These are phyloP conservation scores for Leptinotarsa rubiginosa DNA, from an alignment of 2,888 invertebrate species.

Conservation along the genomic window DNA sequence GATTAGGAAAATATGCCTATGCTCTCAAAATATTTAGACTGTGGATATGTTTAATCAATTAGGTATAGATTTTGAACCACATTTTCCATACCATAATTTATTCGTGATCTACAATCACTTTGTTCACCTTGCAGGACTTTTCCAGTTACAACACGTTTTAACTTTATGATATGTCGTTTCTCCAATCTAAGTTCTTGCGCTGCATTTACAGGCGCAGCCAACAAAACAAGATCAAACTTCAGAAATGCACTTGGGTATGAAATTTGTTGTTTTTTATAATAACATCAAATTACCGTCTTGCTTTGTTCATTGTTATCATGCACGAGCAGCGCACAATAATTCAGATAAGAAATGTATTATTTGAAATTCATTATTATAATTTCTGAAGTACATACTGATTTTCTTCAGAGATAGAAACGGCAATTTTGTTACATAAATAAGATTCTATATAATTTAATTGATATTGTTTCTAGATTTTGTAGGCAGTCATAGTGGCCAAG, in stretches of 20 bases:
- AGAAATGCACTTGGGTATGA: constrained; percentile 25
- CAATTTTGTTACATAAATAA: constrained; percentile 26
- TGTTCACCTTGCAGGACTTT: neutral
- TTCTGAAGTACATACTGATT: constrained; percentile 21
- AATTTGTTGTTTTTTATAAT: constrained; percentile 30
- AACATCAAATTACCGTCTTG: constrained; percentile 18
- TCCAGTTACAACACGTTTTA: neutral
- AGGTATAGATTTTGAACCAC: too few species aligned
- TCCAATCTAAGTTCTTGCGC: neutral
- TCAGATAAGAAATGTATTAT: constrained; percentile 25
- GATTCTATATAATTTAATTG: constrained; percentile 16
- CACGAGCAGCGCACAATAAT: constrained; percentile 19
- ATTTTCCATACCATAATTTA: neutral
- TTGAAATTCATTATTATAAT: constrained; percentile 25
- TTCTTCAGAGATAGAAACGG: constrained; percentile 3
- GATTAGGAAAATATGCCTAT: too few species aligned
- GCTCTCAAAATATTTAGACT: too few species aligned
- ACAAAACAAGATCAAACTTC: constrained; percentile 15
- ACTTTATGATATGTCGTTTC: constrained; percentile 1
- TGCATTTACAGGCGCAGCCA: neutral
- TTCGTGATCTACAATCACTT: constrained; percentile 23
- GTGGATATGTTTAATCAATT: too few species aligned
- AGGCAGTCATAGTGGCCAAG: neutral
- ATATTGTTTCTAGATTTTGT: neutral
- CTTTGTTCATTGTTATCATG: constrained; percentile 33